Evolutionary conservation across 2,888 invertebrate genomes (phyloP).

Genomic region (Rhodophaea formosa): DNA sequence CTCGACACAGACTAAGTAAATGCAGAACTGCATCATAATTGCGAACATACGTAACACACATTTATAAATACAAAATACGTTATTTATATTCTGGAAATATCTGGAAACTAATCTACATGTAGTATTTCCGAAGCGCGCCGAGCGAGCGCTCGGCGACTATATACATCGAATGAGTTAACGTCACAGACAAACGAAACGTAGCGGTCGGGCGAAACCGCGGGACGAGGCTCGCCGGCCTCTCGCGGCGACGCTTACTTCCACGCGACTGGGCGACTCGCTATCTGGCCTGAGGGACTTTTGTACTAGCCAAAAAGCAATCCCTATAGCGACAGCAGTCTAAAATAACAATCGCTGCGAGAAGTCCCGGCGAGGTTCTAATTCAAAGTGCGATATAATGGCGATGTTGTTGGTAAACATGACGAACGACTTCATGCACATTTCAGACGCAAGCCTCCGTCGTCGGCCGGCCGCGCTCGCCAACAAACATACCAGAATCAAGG

Average conservation of each 20-base stretch:
- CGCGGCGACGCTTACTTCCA: background rate
- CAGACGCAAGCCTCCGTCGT: slow-evolving; percentile 25
- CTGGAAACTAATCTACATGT: slow-evolving; percentile 36
- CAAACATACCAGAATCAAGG: no score
- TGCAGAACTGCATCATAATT: slow-evolving; percentile 38
- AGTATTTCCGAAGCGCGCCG: slow-evolving; percentile 22
- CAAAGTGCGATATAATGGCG: slow-evolving; percentile 29
- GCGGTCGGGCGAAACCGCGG: background rate
- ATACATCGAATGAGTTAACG: slow-evolving; percentile 9
- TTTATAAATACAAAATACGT: slow-evolving; percentile 39
- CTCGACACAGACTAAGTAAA: slow-evolving; percentile 41
- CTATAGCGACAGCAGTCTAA: background rate
- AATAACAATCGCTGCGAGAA: background rate
- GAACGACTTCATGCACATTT: slow-evolving; percentile 31
- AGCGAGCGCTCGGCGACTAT: slow-evolving; percentile 20
- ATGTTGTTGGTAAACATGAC: slow-evolving; percentile 37
- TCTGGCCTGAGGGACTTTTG: no score
- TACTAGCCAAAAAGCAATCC: no score
- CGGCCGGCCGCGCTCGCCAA: no score
- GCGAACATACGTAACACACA: slow-evolving; percentile 38
- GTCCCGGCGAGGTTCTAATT: background rate
- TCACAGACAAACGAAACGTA: background rate
- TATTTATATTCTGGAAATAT: slow-evolving; percentile 33
- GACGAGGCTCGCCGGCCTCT: background rate
- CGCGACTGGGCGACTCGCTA: no score